These are phyloP conservation scores for Nomada lathburiana DNA, from an alignment of 2,888 invertebrate genomes.

Conservation along the genomic window DNA sequence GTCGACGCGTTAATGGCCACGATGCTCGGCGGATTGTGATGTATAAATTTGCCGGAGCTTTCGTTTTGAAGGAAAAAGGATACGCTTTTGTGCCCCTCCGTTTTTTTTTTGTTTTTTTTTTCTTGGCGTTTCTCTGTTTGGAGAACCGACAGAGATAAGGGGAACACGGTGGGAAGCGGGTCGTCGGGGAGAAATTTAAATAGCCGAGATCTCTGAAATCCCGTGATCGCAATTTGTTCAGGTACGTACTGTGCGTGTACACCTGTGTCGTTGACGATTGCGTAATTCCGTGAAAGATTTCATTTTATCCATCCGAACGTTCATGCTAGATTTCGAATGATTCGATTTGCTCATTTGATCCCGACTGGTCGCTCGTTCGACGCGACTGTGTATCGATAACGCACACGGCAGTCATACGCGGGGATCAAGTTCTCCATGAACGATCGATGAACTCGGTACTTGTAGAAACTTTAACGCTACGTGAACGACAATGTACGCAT, in stretches of 20 bases:
- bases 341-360: background rate
- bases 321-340: background rate
- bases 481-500: background rate
- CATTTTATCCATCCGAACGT: background rate
- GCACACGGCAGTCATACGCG: background rate
- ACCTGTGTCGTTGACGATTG: background rate
- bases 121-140: background rate
- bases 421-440: background rate
- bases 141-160: slow-evolving; percentile 28
- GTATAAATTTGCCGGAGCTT: slow-evolving; percentile 53
- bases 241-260: background rate
- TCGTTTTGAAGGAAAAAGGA: slow-evolving; percentile 47
- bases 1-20: slow-evolving; percentile 61
- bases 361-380: background rate
- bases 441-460: slow-evolving; percentile 15
- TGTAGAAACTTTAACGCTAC: slow-evolving; percentile 5
- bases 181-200: slow-evolving; percentile 16
- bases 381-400: slow-evolving; percentile 10
- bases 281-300: slow-evolving; percentile 3
- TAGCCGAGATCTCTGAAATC: slow-evolving; percentile 33
- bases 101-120: background rate
- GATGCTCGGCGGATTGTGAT: slow-evolving; percentile 57
- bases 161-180: slow-evolving; percentile 10
- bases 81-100: slow-evolving; percentile 19
- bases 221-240: slow-evolving; percentile 9